Base-by-base conservation (phyloP, 2,113 vertebrate species). In the Formicarius rufipectus region DNA sequence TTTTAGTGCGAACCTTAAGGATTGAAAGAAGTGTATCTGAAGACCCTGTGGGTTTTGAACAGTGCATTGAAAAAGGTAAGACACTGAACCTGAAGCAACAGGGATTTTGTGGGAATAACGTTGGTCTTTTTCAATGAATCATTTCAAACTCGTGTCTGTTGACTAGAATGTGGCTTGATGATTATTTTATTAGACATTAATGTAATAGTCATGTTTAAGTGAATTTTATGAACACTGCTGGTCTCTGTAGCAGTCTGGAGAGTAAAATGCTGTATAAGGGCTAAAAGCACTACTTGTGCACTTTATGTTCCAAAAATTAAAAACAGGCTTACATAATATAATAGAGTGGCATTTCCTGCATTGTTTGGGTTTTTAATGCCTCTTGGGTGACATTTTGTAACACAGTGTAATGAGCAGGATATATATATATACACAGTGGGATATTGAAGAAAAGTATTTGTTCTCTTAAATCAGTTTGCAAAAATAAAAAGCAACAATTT, bases 31-130 rank as follows among this genome's bases (percentile, higher is more conserved):
- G 98, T 20, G n/a, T 95, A 1, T 98, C 98, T 81, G 93, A 98
- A 93, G 98, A 98, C 53, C 98, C 98, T 13, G 96, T 97, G n/a
- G 97, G 97, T 63, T 99, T 99, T 98, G 98, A 99, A 89, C 49
- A 72, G 7, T 97, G 98, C 28, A 24, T 98, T 95, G 98, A 99
- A 89, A 99, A 98, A 98, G 99, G 99, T 99, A 95, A 96, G 97
- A 90, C 50, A 45, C 27, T 59, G 56, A 53, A 33, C 11, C 18
- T 63, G 81, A 62, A 59, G 47, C 18, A 59, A 56, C 0, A 3
- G 42, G 69, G 71, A 39, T 78, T 72, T 77, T 80, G 22, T 67
- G 58, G 82, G 59, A 84, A 24, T 14, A 12, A 3, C 6, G 22
- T 44, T 50, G 22, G 16, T 74, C 47, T 67, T 83, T 80, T 79